Evolutionary conservation across 2,888 invertebrate genomes (phyloP).

Genomic region (Nudaria mundana): DNA sequence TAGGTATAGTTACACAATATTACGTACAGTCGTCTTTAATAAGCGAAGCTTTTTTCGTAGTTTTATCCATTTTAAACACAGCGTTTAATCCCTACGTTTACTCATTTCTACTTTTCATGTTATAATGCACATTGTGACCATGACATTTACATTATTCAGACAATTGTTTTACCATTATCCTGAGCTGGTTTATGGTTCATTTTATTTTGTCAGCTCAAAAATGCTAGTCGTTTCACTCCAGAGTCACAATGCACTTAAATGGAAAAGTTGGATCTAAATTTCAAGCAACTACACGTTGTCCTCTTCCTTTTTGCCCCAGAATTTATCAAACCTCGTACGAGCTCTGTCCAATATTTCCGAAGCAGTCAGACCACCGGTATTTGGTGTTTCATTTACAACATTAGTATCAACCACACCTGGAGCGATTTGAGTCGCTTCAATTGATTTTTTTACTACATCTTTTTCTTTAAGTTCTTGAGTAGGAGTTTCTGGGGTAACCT

Average conservation of each 20-base stretch:
- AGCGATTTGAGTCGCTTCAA: constrained; percentile 74
- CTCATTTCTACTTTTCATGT: constrained; percentile 30
- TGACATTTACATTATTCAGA: background rate
- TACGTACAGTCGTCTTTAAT: constrained; percentile 66
- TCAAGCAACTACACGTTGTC: constrained; percentile 71
- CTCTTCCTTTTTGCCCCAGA: constrained; percentile 88
- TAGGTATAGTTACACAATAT: constrained; percentile 33
- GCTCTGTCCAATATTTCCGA: constrained; percentile 90
- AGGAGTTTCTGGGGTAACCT: constrained; percentile 68
- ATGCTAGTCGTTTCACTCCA: constrained; percentile 7
- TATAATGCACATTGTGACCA: constrained; percentile 43
- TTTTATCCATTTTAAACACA: constrained; percentile 53
- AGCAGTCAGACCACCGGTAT: constrained; percentile 80
- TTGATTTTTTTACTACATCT: constrained; percentile 70
- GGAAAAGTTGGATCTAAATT: constrained; percentile 31
- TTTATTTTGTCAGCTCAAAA: background rate
- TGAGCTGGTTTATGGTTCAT: no score
- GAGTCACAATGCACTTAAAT: constrained; percentile 43
- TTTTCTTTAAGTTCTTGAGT: constrained; percentile 58
- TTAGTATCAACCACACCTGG: constrained; percentile 81
- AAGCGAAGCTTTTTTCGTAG: constrained; percentile 69
- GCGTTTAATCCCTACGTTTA: constrained; percentile 50
- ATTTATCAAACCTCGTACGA: constrained; percentile 91
- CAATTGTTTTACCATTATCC: no score
- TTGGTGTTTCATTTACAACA: constrained; percentile 67